Conservation (phyloP, 30 jellyfish, hydroid and myxozoan genomes). For the Cassiopea andromeda region DNA sequence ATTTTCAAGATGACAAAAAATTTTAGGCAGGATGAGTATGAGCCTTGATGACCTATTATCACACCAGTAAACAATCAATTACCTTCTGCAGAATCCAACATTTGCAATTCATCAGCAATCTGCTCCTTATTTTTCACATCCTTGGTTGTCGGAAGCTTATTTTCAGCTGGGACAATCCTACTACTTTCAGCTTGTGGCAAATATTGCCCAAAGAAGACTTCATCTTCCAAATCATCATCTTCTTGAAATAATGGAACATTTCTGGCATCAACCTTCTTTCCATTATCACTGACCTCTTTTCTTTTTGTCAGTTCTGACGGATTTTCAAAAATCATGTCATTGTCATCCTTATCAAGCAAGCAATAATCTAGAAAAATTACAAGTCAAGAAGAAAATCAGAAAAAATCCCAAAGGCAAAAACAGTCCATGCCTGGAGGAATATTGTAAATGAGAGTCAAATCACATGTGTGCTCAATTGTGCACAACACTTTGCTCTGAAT, state of each 20-base stretch:
- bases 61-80: background rate
- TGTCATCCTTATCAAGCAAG: constrained; percentile 30
- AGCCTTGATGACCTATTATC: too few relatives aligned
- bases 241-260: constrained; percentile 63
- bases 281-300: background rate
- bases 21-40: too few relatives aligned
- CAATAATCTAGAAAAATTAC: constrained; percentile 18
- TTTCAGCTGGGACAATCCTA: constrained; percentile 35
- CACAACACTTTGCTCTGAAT: too few relatives aligned
- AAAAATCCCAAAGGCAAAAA: too few relatives aligned
- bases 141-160: background rate
- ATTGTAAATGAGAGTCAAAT: too few relatives aligned
- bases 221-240: constrained; percentile 81
- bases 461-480: too few relatives aligned
- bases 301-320: constrained; percentile 19
- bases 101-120: constrained; percentile 29
- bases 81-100: constrained; percentile 34
- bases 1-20: too few relatives aligned
- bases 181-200: constrained; percentile 80
- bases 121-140: background rate
- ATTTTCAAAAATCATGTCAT: constrained; percentile 3
- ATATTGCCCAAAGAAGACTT: constrained; percentile 68
- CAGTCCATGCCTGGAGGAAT: too few relatives aligned
- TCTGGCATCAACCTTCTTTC: background rate
- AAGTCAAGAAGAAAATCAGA: too few relatives aligned